phyloP scores from a whole-genome alignment of 2,888 invertebrate species.

The Bombylius discolor region DNA sequence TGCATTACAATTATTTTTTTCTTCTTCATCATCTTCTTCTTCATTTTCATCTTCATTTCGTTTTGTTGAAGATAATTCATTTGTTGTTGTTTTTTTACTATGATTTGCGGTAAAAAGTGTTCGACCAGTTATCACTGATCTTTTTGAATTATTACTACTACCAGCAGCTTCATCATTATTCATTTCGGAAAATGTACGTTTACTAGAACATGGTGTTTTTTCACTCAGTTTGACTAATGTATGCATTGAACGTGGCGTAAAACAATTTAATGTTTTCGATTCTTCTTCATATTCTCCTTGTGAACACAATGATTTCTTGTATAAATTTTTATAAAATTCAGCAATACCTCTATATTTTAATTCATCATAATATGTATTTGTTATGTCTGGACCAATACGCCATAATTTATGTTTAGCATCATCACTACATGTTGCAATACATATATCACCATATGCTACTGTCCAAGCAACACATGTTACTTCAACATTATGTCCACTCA shows the following conservation, averaged over 20 bases:
- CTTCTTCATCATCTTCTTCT: too few relatives aligned
- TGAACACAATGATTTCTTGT: too few relatives aligned
- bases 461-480: conserved; percentile 82
- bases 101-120: too few relatives aligned
- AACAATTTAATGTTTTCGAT: conserved; percentile 5
- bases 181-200: conserved; percentile 31
- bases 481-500: conserved; percentile 70
- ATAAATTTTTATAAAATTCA: neutral
- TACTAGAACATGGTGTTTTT: conserved; percentile 27
- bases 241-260: conserved; percentile 41
- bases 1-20: conserved; percentile 6
- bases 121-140: too few relatives aligned
- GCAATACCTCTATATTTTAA: conserved; percentile 22
- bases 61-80: too few relatives aligned
- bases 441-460: conserved; percentile 38
- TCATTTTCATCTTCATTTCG: too few relatives aligned
- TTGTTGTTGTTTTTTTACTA: too few relatives aligned
- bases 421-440: conserved; percentile 70
- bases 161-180: conserved; percentile 16
- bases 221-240: conserved; percentile 34
- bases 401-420: conserved; percentile 68
- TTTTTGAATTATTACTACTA: too few relatives aligned
- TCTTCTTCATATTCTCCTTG: too few relatives aligned
- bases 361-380: conserved; percentile 29
- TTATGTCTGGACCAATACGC: conserved; percentile 52